phyloP scores from a whole-genome alignment of 2,888 invertebrate genomes.

The Machimus rusticus region DNA sequence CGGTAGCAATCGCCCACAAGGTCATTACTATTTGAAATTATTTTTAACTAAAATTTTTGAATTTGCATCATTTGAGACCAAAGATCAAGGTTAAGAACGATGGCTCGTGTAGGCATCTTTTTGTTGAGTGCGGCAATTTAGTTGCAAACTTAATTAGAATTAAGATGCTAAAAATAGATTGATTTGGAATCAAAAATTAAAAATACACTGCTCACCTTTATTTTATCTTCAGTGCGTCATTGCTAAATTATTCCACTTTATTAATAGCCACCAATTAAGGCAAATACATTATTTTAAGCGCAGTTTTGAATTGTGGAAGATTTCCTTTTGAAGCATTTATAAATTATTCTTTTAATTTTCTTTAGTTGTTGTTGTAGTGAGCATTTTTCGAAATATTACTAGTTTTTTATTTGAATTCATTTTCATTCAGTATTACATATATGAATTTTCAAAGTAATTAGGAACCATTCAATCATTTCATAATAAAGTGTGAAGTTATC shows the following conservation, averaged over 20 bases:
- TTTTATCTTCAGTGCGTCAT: not conserved
- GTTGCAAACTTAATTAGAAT: not conserved
- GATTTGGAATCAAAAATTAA: not conserved
- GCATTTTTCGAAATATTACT: no score
- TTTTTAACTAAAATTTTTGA: not conserved
- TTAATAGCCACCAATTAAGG: not conserved
- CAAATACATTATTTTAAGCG: not conserved
- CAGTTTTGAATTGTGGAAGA: not conserved
- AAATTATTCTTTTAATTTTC: not conserved
- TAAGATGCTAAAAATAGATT: not conserved
- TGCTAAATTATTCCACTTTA: not conserved
- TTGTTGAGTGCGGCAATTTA: not conserved
- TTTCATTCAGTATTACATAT: not conserved
- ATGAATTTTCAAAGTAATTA: not conserved
- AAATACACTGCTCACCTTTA: not conserved
- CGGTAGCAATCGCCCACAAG: not conserved
- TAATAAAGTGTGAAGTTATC: not conserved
- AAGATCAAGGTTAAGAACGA: not conserved
- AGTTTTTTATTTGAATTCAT: not conserved
- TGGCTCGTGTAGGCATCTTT: not conserved
- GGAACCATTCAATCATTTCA: not conserved
- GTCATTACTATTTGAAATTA: not conserved
- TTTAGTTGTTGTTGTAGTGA: not conserved
- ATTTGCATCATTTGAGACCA: not conserved
- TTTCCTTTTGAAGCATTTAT: not conserved